Evolutionary conservation across 2,888 invertebrate species (phyloP).

Genomic region (Amiota communis): DNA sequence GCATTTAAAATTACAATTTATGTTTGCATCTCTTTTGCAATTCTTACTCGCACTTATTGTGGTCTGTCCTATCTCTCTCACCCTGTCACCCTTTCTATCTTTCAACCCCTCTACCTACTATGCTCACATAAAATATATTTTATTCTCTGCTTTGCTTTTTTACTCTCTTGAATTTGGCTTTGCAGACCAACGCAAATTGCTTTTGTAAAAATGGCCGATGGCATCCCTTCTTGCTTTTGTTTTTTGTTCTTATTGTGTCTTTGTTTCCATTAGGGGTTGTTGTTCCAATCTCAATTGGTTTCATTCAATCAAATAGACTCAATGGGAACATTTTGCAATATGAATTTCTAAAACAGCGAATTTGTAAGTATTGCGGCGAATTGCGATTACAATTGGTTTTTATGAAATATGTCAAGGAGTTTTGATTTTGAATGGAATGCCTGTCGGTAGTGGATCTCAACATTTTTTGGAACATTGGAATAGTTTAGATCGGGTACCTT

Average conservation of each 20-base stretch:
- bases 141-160: conserved; percentile 21
- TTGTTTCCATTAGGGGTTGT: conserved; percentile 14
- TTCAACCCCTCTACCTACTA: neutral
- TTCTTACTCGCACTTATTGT: neutral
- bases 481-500: no score
- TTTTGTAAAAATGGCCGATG: conserved; percentile 65
- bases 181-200: conserved; percentile 32
- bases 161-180: conserved; percentile 52
- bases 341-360: neutral
- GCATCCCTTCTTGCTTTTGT: conserved; percentile 1
- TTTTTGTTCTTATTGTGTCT: neutral
- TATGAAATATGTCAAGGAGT: no score
- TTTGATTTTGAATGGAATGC: no score
- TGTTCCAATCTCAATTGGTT: neutral
- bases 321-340: neutral
- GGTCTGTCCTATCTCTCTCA: conserved; percentile 21
- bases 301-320: no score
- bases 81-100: conserved; percentile 3
- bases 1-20: conserved; percentile 66
- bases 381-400: no score
- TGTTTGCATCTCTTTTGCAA: conserved; percentile 32
- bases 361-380: neutral
- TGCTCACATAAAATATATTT: neutral
- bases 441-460: no score
- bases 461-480: no score